phyloP scores from a whole-genome alignment of 2,797 vertebrate species.

The Hafferia zeledoni region DNA sequence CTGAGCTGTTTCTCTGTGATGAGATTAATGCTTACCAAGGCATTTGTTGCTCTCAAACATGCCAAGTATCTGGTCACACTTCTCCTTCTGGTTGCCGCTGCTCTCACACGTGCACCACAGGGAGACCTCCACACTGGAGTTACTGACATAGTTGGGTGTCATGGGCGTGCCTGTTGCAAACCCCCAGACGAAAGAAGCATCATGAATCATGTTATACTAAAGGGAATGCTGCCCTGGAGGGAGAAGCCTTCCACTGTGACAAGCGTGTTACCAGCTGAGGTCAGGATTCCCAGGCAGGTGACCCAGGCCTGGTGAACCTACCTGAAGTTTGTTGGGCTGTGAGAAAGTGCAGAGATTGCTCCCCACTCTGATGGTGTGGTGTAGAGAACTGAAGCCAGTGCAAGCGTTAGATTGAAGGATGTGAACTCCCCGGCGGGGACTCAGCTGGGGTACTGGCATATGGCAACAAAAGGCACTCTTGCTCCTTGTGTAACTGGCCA shows the following conservation, averaged over 20 bases:
- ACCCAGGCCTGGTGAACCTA: background rate
- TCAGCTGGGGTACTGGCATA: background rate
- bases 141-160: constrained; percentile 95
- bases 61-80: constrained; percentile 86
- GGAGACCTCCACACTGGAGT: constrained; percentile 85
- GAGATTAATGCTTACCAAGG: constrained; percentile 84
- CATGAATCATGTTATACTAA: background rate
- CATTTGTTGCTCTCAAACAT: constrained; percentile 91
- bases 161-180: constrained; percentile 87
- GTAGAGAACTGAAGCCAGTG: background rate
- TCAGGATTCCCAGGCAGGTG: background rate
- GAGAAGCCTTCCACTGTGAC: background rate
- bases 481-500: background rate
- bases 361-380: background rate
- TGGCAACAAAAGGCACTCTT: background rate
- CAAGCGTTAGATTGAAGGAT: background rate
- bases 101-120: constrained; percentile 93
- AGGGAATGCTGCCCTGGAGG: background rate
- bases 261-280: background rate
- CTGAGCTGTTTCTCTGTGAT: background rate
- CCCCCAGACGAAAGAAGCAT: background rate
- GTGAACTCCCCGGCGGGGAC: background rate
- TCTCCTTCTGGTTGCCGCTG: constrained; percentile 91
- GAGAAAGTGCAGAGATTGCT: background rate
- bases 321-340: background rate